These are phyloP conservation scores for Myocastor coypus DNA, from an alignment of 2,113 vertebrate genomes.

Conservation along the genomic window DNA sequence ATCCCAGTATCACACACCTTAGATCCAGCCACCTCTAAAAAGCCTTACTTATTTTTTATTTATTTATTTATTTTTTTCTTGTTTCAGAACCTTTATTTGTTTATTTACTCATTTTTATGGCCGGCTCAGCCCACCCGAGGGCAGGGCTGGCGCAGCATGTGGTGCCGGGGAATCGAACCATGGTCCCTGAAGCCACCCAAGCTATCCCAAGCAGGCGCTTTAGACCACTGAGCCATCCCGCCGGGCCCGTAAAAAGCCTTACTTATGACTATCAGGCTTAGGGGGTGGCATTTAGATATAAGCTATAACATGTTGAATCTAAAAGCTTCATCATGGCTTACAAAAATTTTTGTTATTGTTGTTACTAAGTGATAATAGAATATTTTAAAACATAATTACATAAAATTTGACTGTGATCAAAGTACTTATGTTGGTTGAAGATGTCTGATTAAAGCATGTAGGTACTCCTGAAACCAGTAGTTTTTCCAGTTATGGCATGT, in stretches of 20 bases:
- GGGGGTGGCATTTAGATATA: neutral
- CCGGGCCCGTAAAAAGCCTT: neutral
- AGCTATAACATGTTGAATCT: neutral
- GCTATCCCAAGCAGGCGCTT: no score
- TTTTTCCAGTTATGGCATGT: neutral
- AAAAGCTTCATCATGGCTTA: conserved; percentile 30
- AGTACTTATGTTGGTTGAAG: neutral
- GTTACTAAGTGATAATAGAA: conserved; percentile 4
- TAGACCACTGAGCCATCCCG: no score
- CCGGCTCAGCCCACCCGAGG: no score
- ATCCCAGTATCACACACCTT: neutral
- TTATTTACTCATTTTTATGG: no score
- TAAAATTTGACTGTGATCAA: conserved; percentile 1
- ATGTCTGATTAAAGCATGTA: neutral
- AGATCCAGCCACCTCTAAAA: neutral
- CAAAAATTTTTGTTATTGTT: conserved; percentile 15
- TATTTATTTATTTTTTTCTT: no score
- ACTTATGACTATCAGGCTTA: neutral
- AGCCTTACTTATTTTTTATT: neutral
- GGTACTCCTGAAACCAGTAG: neutral
- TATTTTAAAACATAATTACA: neutral
- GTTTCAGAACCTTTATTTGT: no score
- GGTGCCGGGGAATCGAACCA: no score
- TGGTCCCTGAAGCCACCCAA: no score
- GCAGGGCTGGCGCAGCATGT: no score